Percentiles rank a stretch among this genome's conserved stretches.
phyloP scores from a whole-genome alignment of 2,113 vertebrate species.

The Ramphastos sulfuratus region DNA sequence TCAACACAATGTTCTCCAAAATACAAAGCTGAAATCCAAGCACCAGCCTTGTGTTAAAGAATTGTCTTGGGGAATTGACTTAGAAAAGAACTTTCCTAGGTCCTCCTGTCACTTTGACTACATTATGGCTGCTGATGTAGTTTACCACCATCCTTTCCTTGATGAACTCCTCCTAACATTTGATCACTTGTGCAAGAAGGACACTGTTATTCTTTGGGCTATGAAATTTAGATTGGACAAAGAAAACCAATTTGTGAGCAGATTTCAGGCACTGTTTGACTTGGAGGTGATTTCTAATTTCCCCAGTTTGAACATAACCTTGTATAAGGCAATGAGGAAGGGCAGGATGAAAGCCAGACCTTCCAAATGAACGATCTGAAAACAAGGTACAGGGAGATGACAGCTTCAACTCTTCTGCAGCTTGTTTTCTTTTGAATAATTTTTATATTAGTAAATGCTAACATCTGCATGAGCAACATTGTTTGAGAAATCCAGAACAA shows the following conservation, averaged over 20 bases:
- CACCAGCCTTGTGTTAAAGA: slow-evolving; percentile 86
- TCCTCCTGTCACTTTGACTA: slow-evolving; percentile 86
- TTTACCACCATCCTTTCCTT: slow-evolving; percentile 89
- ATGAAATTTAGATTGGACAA: slow-evolving; percentile 92
- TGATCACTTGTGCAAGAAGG: slow-evolving; percentile 86
- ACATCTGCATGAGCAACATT: background rate
- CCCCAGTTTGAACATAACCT: slow-evolving; percentile 89
- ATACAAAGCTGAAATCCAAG: slow-evolving; percentile 85
- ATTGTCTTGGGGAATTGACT: slow-evolving; percentile 86
- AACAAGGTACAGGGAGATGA: background rate
- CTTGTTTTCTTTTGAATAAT: background rate
- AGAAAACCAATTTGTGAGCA: slow-evolving; percentile 88
- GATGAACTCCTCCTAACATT: slow-evolving; percentile 91
- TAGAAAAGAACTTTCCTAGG: slow-evolving; percentile 85
- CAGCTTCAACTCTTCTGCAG: background rate
- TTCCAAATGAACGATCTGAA: background rate
- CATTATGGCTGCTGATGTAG: slow-evolving; percentile 93
- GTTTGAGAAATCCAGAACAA: background rate
- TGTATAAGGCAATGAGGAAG: slow-evolving; percentile 87
- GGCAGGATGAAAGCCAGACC: slow-evolving; percentile 24
- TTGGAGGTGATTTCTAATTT: slow-evolving; percentile 86
- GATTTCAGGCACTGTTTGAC: slow-evolving; percentile 84
- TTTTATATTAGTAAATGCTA: background rate
- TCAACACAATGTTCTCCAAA: slow-evolving; percentile 85
- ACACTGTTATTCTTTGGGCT: slow-evolving; percentile 91